Base-by-base conservation (phyloP, 2,888 invertebrate species). In the Ommatoiulus sabulosus region DNA sequence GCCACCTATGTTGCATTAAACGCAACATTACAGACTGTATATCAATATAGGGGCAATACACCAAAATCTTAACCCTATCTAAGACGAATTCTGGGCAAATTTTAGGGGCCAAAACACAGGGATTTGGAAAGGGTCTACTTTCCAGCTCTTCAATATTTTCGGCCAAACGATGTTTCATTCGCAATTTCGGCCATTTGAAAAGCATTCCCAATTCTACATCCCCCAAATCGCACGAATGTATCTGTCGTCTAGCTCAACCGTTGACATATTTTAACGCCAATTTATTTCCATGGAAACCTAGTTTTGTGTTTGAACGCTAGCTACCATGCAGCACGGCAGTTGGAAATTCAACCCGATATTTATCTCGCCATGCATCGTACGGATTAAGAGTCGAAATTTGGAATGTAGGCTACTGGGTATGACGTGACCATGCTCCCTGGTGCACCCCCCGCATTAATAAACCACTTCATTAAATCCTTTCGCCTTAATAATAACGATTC, bases 281-380 rank as follows among this genome's bases (percentile, higher is more conserved):
- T 63, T 63, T 63, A 63, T 63, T 63, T 63, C 63, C 63, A 63
- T 63, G 63, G 63, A 63, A 63, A 63, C 63, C n/a, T 63, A n/a
- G 63, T 63, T 63, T 20, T 63, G 63, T 20, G 63, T 63, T 20
- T n/a, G 7, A 63, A 63, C 20, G 63, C n/a, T 20, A 35, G 63
- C n/a, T 20, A 35, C 35, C 35, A 35, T 35, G 35, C 35, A 35
- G 35, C 35, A 35, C 20, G 63, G 20, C 0, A 63, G n/a, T 63
- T 20, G 63, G n/a, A 63, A 63, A 63, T 63, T 63, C 63, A 63
- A 20, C n/a, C 63, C 6, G 8, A 63, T 63, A 63, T 63, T 63
- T 63, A 63, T 63, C 63, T 63, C n/a, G n/a, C 63, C n/a, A 46
- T 46, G 46, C 46, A 63, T 63, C 63, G 17, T 20, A 63, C n/a